Conservation (phyloP, 1,140 invertebrate genomes). For the Leguminivora glycinivorella region DNA sequence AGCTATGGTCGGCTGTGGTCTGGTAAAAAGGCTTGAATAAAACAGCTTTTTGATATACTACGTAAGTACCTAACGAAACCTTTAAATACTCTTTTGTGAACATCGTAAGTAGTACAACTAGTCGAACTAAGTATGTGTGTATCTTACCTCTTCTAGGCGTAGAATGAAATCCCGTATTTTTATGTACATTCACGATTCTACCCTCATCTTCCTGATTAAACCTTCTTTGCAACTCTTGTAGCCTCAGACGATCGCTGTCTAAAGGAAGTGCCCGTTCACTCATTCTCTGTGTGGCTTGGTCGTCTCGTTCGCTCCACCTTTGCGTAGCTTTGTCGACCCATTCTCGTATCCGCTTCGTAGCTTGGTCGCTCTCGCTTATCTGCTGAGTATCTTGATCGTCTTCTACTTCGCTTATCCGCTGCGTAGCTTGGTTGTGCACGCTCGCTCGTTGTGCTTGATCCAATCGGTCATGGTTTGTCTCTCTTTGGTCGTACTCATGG, state of each 20-base stretch:
- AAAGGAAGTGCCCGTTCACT: slow-evolving; percentile 12
- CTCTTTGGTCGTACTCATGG: background rate
- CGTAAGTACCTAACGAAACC: too few species aligned
- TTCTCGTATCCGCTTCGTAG: background rate
- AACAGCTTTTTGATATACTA: too few species aligned
- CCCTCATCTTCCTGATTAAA: slow-evolving; percentile 1
- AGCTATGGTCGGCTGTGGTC: too few species aligned
- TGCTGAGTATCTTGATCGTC: background rate
- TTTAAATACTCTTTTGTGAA: too few species aligned
- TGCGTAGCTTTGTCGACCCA: background rate
- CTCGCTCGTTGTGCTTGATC: background rate
- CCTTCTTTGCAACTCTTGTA: slow-evolving; percentile 22
- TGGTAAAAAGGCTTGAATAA: too few species aligned
- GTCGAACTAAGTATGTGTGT: too few species aligned
- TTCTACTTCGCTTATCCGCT: background rate
- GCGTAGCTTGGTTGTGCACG: background rate
- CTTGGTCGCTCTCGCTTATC: background rate
- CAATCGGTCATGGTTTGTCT: slow-evolving; percentile 9
- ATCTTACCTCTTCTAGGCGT: slow-evolving; percentile 7
- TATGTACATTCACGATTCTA: slow-evolving; percentile 6
- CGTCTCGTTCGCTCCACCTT: background rate
- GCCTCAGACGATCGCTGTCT: background rate
- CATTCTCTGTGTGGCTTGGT: background rate
- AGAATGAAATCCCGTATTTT: background rate
- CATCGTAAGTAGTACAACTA: too few species aligned